phyloP scores from a whole-genome alignment of 1,140 invertebrate species.

The Drosophila pallidifrons region DNA sequence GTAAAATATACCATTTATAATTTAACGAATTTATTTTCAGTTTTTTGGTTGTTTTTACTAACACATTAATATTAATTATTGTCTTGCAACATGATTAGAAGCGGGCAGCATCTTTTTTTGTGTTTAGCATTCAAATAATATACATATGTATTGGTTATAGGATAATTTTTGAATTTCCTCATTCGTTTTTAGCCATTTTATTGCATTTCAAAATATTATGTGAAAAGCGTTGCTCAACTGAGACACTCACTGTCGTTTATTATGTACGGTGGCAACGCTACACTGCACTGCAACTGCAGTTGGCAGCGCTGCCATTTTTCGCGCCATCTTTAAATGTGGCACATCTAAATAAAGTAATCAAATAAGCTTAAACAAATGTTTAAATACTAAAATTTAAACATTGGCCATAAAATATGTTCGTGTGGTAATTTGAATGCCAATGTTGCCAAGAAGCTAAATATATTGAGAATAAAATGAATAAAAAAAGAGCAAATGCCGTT shows the following conservation, averaged over 20 bases:
- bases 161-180: background rate
- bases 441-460: slow-evolving; percentile 10
- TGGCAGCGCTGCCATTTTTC: slow-evolving; percentile 15
- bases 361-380: background rate
- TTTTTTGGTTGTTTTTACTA: no score
- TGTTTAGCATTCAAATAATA: no score
- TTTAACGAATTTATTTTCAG: no score
- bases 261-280: slow-evolving; percentile 21
- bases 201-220: no score
- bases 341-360: background rate
- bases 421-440: slow-evolving; percentile 35
- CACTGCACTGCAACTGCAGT: background rate
- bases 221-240: slow-evolving; percentile 11
- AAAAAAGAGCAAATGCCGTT: background rate
- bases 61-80: no score
- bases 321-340: background rate
- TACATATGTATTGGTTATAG: no score
- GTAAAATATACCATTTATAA: no score
- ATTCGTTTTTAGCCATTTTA: no score
- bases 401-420: background rate
- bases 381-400: background rate
- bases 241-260: background rate
- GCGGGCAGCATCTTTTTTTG: no score
- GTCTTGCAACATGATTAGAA: no score
- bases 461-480: background rate